A percentile compares a stretch with the other conserved stretches of the same genome.
phyloP scores from a whole-genome alignment of 2,888 invertebrate genomes.

The Perizoma flavofasciatum region DNA sequence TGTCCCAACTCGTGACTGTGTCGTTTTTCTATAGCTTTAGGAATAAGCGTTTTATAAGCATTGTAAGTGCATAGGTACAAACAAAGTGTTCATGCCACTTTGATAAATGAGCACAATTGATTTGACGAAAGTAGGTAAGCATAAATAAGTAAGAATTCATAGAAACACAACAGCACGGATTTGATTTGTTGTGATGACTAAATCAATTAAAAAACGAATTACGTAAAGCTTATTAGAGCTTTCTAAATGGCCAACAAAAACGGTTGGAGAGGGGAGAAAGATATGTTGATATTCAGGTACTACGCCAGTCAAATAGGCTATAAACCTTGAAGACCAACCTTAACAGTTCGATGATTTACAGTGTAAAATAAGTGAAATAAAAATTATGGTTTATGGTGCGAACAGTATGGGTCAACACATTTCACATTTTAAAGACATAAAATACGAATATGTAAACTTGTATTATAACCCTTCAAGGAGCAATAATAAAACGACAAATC shows the following conservation, averaged over 20 bases:
- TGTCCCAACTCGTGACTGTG: constrained; percentile 62
- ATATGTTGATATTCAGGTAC: too few relatives aligned
- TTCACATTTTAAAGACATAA: too few relatives aligned
- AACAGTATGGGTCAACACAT: too few relatives aligned
- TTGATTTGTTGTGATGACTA: constrained; percentile 15
- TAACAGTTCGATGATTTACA: too few relatives aligned
- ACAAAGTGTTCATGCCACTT: background rate
- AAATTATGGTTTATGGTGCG: too few relatives aligned
- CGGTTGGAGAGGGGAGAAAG: too few relatives aligned
- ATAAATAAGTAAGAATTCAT: background rate
- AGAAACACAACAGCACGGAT: background rate
- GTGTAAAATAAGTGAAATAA: too few relatives aligned
- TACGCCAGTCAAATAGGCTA: too few relatives aligned
- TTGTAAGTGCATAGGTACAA: background rate
- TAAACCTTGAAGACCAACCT: too few relatives aligned
- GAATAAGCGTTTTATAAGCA: background rate
- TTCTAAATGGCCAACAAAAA: background rate
- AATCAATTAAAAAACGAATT: constrained; percentile 8
- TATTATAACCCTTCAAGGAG: too few relatives aligned
- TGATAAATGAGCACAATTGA: constrained; percentile 11
- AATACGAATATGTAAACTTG: too few relatives aligned
- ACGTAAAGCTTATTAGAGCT: constrained; percentile 1
- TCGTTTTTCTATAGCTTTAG: constrained; percentile 40
- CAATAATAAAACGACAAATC: background rate
- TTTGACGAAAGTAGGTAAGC: constrained; percentile 5